Evolutionary conservation across 2,888 invertebrate genomes (phyloP), one percentile per base, ranked within the genome.

Genomic region (Acleris holmiana): DNA sequence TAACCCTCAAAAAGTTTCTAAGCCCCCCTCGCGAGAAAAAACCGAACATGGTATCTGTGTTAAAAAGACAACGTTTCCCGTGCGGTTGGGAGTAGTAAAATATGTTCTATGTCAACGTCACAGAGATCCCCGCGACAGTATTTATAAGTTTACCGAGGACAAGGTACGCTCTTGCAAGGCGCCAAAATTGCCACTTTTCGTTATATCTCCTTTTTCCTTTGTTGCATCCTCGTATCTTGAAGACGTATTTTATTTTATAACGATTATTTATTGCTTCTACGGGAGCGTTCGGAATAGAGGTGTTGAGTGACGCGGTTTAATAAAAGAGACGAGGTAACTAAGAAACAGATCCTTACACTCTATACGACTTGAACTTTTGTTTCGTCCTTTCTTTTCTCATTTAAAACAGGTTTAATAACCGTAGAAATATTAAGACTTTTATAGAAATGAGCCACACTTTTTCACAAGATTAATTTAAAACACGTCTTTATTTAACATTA

Each of bases 101-200:
- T 65, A 66, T 64, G 48, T 70, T 75, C 72, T 80, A 77, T 68
- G 25, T 23, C 67, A 19, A 55, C 6, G 69, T 23, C 46, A 70
- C 71, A 79, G 73, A 70, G 72, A 46, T 64, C 63, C 61, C 55
- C 53, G 62, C 47, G 59, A 62, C 46, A 15, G 73, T 68, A 76
- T 70, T 72, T 70, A 69, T 68, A 67, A 66, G 65, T 72, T 70
- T 68, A 69, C 70, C 64, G 66, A 70, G 75, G 75, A 74, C 73
- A 72, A 73, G 77, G 72, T 76, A 80, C 79, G 79, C 83, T 82
- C 77, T 77, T 73, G 75, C 79, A 76, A 75, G 78, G 82, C 80
- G 79, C 79, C 76, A 84, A 88, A 88, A 88, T 89, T 88, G 88
- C 84, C 86, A 86, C 85, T 86, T 86, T 85, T 80, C 78, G 79